Percentiles rank a stretch among this genome's conserved stretches.
Conservation (phyloP, 2,888 invertebrate species). For the Alsophila aescularia region DNA sequence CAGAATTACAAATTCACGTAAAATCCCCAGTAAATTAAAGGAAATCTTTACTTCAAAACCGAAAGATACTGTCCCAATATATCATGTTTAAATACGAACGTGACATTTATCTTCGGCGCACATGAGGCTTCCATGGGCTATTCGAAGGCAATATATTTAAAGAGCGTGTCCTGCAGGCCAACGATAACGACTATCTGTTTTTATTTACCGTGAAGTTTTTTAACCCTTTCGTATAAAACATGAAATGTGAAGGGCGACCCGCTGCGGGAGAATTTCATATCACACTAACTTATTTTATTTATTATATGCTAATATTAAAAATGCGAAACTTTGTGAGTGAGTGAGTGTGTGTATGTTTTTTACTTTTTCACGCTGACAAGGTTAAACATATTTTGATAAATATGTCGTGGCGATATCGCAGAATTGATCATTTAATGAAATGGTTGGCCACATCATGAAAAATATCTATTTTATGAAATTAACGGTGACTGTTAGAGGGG, state of each 20-base stretch:
- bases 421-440: too few species aligned
- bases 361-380: too few species aligned
- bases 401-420: too few species aligned
- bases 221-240: slow-evolving; percentile 13
- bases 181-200: slow-evolving; percentile 33
- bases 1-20: background rate
- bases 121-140: slow-evolving; percentile 23
- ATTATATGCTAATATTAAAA: too few species aligned
- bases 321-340: too few species aligned
- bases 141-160: slow-evolving; percentile 32
- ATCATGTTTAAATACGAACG: slow-evolving; percentile 35
- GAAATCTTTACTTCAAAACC: slow-evolving; percentile 14
- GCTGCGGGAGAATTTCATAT: too few species aligned
- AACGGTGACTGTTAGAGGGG: too few species aligned
- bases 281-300: too few species aligned
- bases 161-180: slow-evolving; percentile 25
- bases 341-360: too few species aligned
- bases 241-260: background rate
- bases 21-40: slow-evolving; percentile 1
- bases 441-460: too few species aligned
- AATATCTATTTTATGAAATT: too few species aligned
- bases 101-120: slow-evolving; percentile 31
- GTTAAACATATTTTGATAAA: too few species aligned
- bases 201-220: slow-evolving; percentile 29
- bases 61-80: slow-evolving; percentile 26